phyloP scores from a whole-genome alignment of 2,113 vertebrate genomes.

The Lasiurus cinereus region DNA sequence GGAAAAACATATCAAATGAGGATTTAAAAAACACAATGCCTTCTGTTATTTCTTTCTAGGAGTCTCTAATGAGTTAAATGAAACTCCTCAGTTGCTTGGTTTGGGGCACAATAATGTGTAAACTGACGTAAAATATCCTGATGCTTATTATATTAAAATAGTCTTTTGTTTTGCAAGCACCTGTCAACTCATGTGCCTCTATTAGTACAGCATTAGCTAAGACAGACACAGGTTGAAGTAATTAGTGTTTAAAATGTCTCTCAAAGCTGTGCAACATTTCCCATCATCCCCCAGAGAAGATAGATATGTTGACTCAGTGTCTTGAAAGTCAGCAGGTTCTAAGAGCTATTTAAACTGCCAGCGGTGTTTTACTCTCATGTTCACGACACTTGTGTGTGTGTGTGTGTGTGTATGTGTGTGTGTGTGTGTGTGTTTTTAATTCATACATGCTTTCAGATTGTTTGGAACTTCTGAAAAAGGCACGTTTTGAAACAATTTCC shows the following conservation, averaged over 20 bases:
- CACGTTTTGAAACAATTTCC: background rate
- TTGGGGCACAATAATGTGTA: background rate
- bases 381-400: background rate
- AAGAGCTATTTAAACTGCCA: background rate
- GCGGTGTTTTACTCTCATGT: background rate
- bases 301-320: background rate
- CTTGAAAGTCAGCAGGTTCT: background rate
- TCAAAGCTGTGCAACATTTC: background rate
- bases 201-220: background rate
- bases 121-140: constrained; percentile 6
- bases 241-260: constrained; percentile 64
- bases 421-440: background rate
- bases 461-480: background rate
- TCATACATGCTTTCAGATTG: background rate
- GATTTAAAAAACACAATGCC: background rate
- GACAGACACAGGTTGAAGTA: constrained; percentile 45
- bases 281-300: background rate
- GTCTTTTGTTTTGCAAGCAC: constrained; percentile 57
- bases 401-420: no score
- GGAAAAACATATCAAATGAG: no score
- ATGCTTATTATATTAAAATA: constrained; percentile 48
- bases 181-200: constrained; percentile 57
- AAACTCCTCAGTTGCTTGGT: background rate
- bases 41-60: background rate
- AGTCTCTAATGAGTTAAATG: constrained; percentile 5